Evolutionary conservation across 2,113 vertebrate genomes (phyloP).

Genomic region (Siphamia tubifer): DNA sequence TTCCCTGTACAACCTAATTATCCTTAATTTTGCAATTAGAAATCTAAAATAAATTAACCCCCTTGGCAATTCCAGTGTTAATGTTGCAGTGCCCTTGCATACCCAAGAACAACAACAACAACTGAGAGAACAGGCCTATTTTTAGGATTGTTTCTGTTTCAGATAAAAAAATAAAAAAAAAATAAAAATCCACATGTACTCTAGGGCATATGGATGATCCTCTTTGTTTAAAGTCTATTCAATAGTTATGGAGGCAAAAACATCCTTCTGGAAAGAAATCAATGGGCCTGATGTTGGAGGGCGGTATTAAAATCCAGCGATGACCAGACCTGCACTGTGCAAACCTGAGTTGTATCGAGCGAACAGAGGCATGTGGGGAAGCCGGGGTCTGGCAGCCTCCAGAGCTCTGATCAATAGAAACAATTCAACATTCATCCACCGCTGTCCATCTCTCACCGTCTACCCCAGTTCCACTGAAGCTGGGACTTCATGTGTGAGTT

Average conservation of each 20-base stretch:
- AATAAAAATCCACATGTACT: constrained; percentile 44
- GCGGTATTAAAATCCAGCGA: constrained; percentile 65
- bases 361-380: constrained; percentile 37
- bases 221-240: constrained; percentile 75
- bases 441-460: constrained; percentile 48
- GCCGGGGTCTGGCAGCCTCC: constrained; percentile 51
- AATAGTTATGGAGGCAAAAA: constrained; percentile 70
- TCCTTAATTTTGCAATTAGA: constrained; percentile 76
- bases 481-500: constrained; percentile 10
- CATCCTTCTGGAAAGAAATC: constrained; percentile 73
- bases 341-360: constrained; percentile 66
- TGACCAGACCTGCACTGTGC: constrained; percentile 53
- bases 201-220: constrained; percentile 66
- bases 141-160: constrained; percentile 48
- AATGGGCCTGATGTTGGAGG: constrained; percentile 69
- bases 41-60: constrained; percentile 67
- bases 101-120: constrained; percentile 61
- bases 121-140: constrained; percentile 45
- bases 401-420: constrained; percentile 70
- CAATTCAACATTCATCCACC: constrained; percentile 59
- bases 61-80: constrained; percentile 70
- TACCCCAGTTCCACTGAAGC: constrained; percentile 30
- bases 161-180: constrained; percentile 9
- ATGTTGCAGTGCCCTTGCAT: constrained; percentile 65
- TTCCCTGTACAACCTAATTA: constrained; percentile 72